phyloP scores from a whole-genome alignment of 2,113 vertebrate genomes.

The Glareola pratincola region DNA sequence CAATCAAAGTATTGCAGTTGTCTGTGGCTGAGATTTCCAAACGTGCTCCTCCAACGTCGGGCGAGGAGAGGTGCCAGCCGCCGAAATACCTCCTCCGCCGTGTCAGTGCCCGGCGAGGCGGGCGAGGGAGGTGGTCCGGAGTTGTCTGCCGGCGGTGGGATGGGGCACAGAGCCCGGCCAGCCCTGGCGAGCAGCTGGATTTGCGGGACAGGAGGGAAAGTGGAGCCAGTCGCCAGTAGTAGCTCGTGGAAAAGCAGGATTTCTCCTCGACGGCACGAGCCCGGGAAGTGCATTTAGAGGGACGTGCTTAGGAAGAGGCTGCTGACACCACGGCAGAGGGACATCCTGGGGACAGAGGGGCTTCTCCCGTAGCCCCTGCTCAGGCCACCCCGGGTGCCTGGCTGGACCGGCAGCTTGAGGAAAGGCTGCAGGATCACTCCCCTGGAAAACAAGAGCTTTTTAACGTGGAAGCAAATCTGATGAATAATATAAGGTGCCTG shows the following conservation, averaged over 20 bases:
- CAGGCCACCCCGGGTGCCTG: background rate
- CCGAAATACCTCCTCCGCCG: background rate
- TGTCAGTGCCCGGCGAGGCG: background rate
- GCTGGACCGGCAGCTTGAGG: background rate
- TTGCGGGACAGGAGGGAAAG: background rate
- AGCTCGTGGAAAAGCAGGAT: background rate
- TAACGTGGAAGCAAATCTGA: constrained; percentile 6
- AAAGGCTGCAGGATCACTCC: constrained; percentile 11
- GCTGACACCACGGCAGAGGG: background rate
- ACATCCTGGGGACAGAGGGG: background rate
- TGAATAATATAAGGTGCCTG: constrained; percentile 10
- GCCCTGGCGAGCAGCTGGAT: background rate
- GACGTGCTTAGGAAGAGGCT: background rate
- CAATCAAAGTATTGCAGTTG: constrained; percentile 4
- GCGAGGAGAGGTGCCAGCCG: background rate
- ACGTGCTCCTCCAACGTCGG: background rate
- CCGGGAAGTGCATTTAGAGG: background rate
- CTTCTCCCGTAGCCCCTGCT: background rate
- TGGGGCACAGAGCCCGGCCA: background rate
- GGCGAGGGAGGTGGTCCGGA: background rate
- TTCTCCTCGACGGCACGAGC: background rate
- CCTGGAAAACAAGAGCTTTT: constrained; percentile 19
- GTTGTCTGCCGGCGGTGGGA: background rate
- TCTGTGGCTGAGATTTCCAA: background rate
- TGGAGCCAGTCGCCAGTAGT: background rate